These are phyloP conservation scores for Epinephelus moara DNA, from an alignment of 2,113 vertebrate genomes.

Conservation along the genomic window DNA sequence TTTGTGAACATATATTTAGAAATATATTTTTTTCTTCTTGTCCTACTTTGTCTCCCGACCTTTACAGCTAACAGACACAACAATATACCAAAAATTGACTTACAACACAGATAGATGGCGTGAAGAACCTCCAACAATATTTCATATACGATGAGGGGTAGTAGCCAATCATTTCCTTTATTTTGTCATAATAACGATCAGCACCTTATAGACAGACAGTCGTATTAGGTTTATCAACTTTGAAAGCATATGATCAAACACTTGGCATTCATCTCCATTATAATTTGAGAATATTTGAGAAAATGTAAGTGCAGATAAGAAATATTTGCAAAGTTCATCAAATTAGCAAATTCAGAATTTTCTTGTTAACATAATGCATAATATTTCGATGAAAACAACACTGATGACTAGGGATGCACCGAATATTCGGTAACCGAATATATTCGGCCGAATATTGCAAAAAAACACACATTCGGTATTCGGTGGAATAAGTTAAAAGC, in stretches of 20 bases:
- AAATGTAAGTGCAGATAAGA: too few relatives aligned
- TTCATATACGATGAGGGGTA: conserved; percentile 89
- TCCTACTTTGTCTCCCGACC: background rate
- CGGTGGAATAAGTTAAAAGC: too few relatives aligned
- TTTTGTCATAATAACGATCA: conserved; percentile 84
- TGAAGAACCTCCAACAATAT: conserved; percentile 90
- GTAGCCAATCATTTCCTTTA: conserved; percentile 85
- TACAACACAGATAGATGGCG: conserved; percentile 88
- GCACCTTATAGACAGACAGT: conserved; percentile 82
- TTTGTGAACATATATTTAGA: too few relatives aligned
- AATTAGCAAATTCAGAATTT: too few relatives aligned
- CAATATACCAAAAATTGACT: conserved; percentile 39
- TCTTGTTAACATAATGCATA: too few relatives aligned
- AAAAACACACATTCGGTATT: too few relatives aligned
- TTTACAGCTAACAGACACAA: background rate
- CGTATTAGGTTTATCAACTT: background rate
- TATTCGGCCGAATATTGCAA: too few relatives aligned
- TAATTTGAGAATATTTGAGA: background rate
- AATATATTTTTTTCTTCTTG: too few relatives aligned
- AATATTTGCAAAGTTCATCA: too few relatives aligned
- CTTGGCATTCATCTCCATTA: background rate
- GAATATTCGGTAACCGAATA: too few relatives aligned
- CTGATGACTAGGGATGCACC: too few relatives aligned
- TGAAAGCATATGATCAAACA: background rate
- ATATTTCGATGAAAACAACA: too few relatives aligned